Evolutionary conservation across 2,113 vertebrate species (phyloP).

Genomic region (Chitala chitala): DNA sequence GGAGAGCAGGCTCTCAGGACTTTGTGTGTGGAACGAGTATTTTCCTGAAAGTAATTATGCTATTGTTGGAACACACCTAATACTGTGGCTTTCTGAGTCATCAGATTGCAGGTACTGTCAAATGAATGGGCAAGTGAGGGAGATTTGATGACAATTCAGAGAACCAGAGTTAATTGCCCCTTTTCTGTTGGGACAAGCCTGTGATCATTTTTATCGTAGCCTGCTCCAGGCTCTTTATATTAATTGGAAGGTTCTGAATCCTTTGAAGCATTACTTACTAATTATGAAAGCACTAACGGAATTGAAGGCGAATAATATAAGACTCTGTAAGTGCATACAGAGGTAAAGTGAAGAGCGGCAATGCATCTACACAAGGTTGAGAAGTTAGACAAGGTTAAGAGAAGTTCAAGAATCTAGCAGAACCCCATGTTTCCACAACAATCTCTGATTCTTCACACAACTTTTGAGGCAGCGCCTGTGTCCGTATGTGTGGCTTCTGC

Average conservation of each 20-base stretch:
- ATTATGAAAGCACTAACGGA: conserved; percentile 22
- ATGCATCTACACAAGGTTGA: neutral
- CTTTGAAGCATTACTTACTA: conserved; percentile 31
- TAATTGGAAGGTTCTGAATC: conserved; percentile 23
- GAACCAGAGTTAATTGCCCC: conserved; percentile 18
- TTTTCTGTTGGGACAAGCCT: conserved; percentile 23
- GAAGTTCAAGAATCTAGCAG: neutral
- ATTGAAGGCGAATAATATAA: neutral
- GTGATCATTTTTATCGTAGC: conserved; percentile 16
- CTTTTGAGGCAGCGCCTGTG: neutral
- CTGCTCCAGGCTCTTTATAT: conserved; percentile 21
- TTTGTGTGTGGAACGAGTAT: neutral
- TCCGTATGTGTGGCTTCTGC: neutral
- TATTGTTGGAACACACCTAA: conserved; percentile 13
- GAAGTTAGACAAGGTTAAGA: neutral
- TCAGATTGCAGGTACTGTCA: neutral
- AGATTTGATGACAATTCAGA: conserved; percentile 14
- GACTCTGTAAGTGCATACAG: neutral
- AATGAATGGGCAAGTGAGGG: neutral
- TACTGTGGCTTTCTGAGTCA: conserved; percentile 14
- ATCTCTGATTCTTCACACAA: neutral
- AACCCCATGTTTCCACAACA: neutral
- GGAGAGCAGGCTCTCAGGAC: neutral
- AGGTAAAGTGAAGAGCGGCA: neutral
- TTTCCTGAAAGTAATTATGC: conserved; percentile 9